Base-by-base conservation (phyloP, 2,888 invertebrate genomes). In the Ectropis crepuscularia region DNA sequence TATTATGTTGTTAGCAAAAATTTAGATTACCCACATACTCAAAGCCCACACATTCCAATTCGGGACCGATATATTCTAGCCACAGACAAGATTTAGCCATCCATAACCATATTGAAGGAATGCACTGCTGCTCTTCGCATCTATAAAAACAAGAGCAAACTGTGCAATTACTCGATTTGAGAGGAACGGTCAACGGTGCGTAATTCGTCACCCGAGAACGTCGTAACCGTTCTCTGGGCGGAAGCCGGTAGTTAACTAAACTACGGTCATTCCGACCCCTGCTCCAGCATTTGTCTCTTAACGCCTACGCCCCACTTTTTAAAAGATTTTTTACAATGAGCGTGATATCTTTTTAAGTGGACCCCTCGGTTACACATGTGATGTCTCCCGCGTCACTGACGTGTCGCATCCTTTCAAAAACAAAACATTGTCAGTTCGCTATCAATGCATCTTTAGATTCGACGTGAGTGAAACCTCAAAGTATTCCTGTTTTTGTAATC, bases 201-300 rank as follows among this genome's bases (percentile, higher is more conserved):
- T 70, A 70, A 74, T 76, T 79, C 82, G 85, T 82, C 86, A 71
- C 78, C 76, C 74, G 68, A 70, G 74, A 72, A 59, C 70, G 63
- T 65, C 69, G 72, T 77, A 77, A 79, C 79, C 78, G 76, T 68
- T 76, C 78, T 76, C 80, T 82, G 81, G 79, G 76, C 91, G 91
- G 91, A 92, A 90, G 90, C 87, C 74, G 77, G 80, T 85, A 89
- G 90, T 92, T 92, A 89, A 87, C 83, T 83, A 83, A 88, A 87
- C 85, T 83, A 82, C 87, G 88, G 90, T 89, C 89, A 90, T 82
- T 80, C 80, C 83, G 86, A 81, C 85, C 87, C 83, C 82, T 78
- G 75, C 74, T 61, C 71, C 68, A 75, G 75, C 86, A 85, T 83
- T 83, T 85, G 85, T 85, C 83, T 79, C 73, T 77, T 80, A 71